A percentile compares a stretch with the other conserved stretches of the same genome.
These are phyloP conservation scores for Adelphocoris suturalis DNA, from an alignment of 2,888 invertebrate genomes.

Conservation along the genomic window DNA sequence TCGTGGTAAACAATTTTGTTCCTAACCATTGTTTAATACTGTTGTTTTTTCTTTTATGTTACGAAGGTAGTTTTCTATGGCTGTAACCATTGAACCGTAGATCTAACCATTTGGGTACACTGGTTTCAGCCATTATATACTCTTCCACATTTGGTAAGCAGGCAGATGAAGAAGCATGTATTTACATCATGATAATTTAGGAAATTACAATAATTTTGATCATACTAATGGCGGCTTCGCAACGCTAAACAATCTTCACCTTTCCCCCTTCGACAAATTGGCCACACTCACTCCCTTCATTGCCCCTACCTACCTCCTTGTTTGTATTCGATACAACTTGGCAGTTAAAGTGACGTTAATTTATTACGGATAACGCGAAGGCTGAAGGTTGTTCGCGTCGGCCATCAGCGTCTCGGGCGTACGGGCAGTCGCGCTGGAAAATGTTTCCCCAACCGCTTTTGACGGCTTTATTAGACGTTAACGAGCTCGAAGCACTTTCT, in stretches of 20 bases:
- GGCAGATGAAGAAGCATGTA: too few relatives aligned
- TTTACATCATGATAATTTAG: too few relatives aligned
- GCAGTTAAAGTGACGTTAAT: conserved; percentile 64
- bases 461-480: conserved; percentile 69
- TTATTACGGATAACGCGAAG: conserved; percentile 55
- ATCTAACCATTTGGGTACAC: too few relatives aligned
- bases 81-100: too few relatives aligned
- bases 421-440: neutral
- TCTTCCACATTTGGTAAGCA: too few relatives aligned
- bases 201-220: too few relatives aligned
- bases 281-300: neutral
- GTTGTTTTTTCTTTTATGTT: too few relatives aligned
- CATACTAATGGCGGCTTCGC: too few relatives aligned
- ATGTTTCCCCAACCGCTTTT: conserved; percentile 45
- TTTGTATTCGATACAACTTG: conserved; percentile 66
- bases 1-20: too few relatives aligned
- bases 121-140: too few relatives aligned
- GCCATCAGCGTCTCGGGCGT: neutral
- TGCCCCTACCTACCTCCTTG: neutral
- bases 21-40: too few relatives aligned
- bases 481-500: conserved; percentile 58
- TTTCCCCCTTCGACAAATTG: neutral
- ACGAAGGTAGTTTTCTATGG: too few relatives aligned
- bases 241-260: neutral
- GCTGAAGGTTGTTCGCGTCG: conserved; percentile 51